Conservation (phyloP, 2,797 vertebrate species). For the Tauraco hartlaubi region DNA sequence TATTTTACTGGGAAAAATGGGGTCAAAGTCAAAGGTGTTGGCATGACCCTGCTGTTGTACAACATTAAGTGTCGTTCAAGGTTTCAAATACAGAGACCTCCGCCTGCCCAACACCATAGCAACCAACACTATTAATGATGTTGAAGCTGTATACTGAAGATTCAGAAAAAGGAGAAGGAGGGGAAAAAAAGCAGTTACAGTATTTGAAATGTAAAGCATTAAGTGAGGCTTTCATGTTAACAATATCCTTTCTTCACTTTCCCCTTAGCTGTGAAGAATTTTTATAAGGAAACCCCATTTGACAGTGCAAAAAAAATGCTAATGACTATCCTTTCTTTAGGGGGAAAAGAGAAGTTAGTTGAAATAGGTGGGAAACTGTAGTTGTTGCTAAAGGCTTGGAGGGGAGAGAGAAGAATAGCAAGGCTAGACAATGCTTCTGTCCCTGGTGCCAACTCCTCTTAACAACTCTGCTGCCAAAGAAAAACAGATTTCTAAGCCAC, state of each 20-base stretch:
- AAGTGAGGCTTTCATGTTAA: constrained; percentile 64
- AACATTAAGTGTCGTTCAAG: constrained; percentile 34
- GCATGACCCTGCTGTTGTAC: constrained; percentile 31
- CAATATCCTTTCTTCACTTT: constrained; percentile 49
- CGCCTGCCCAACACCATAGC: constrained; percentile 51
- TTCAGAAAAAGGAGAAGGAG: constrained; percentile 20
- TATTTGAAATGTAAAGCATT: constrained; percentile 68
- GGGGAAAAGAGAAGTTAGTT: constrained; percentile 53
- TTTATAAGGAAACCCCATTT: constrained; percentile 41
- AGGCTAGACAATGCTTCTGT: constrained; percentile 7
- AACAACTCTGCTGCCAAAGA: neutral
- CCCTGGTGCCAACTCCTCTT: constrained; percentile 39
- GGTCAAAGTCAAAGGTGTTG: constrained; percentile 51
- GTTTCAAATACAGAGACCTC: constrained; percentile 28
- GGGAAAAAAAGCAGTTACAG: constrained; percentile 14
- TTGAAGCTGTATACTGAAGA: constrained; percentile 43
- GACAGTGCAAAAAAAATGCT: constrained; percentile 40
- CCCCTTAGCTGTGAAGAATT: constrained; percentile 36
- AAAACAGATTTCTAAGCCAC: constrained; percentile 16
- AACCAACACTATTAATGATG: constrained; percentile 51
- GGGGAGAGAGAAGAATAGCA: constrained; percentile 43
- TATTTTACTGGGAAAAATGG: constrained; percentile 24
- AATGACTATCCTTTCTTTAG: constrained; percentile 60
- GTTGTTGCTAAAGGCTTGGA: constrained; percentile 47
- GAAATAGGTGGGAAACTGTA: constrained; percentile 68